Evolutionary conservation across 1,140 invertebrate genomes (phyloP).

Genomic region (Macrotrachela quadricornifera): DNA sequence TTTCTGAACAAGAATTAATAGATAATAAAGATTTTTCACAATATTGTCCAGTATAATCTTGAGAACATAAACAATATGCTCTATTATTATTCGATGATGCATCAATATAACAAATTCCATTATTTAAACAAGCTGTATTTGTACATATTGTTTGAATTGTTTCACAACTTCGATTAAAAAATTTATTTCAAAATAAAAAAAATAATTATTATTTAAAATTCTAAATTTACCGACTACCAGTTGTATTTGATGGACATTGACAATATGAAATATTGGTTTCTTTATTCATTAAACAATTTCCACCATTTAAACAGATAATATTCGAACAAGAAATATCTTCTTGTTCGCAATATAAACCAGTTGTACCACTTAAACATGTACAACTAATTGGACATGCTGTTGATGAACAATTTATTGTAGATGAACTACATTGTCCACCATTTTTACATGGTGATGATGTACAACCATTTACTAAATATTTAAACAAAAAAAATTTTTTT

Average conservation of each 20-base stretch:
- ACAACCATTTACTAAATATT: constrained; percentile 7
- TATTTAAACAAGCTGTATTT: constrained; percentile 1
- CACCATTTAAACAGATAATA: too few relatives aligned
- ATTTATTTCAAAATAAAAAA: too few relatives aligned
- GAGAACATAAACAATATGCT: constrained; percentile 44
- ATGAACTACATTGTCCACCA: constrained; percentile 50
- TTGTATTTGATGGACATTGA: too few relatives aligned
- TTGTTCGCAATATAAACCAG: constrained; percentile 39
- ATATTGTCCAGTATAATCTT: constrained; percentile 22
- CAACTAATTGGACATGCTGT: constrained; percentile 52
- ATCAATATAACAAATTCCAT: constrained; percentile 5
- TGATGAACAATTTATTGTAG: too few relatives aligned
- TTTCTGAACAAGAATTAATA: constrained; percentile 20
- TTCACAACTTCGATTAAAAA: too few relatives aligned
- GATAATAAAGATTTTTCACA: constrained; percentile 42
- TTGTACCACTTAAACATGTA: constrained; percentile 60
- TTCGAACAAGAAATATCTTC: background rate
- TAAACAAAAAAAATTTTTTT: too few relatives aligned
- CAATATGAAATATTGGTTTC: too few relatives aligned
- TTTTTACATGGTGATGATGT: constrained; percentile 46
- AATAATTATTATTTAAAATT: too few relatives aligned
- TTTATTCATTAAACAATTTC: too few relatives aligned
- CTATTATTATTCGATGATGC: background rate
- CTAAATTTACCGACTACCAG: too few relatives aligned
- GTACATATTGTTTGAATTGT: background rate